phyloP scores from a whole-genome alignment of 2,797 vertebrate genomes.

The Eulemur coronatus region DNA sequence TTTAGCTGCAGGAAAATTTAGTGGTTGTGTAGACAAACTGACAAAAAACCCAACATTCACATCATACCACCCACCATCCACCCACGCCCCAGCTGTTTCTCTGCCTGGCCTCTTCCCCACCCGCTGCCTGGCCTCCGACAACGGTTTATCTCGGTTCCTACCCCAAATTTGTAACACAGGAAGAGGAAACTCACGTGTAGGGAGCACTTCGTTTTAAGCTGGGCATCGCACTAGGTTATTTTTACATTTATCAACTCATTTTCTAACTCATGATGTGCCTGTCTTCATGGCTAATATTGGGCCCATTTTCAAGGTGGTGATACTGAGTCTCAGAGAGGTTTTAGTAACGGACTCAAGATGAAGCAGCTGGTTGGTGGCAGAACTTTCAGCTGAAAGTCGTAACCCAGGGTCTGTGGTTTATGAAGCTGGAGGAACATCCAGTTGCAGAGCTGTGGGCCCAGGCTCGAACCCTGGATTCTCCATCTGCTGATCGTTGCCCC shows the following conservation, averaged over 20 bases:
- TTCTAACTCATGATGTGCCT: not conserved
- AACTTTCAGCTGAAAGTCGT: not conserved
- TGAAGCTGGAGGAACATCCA: not conserved
- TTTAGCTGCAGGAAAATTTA: constrained; percentile 31
- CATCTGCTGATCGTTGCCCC: not conserved
- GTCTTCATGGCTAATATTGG: fast-evolving
- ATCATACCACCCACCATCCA: not conserved
- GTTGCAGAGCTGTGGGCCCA: not conserved
- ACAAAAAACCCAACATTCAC: not conserved
- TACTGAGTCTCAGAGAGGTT: not conserved
- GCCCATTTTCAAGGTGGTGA: not conserved
- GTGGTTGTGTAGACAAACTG: constrained; percentile 29
- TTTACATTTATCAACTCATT: not conserved
- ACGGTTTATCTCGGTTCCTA: not conserved
- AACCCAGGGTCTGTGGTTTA: fast-evolving
- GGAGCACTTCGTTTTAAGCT: not conserved
- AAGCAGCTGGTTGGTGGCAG: not conserved
- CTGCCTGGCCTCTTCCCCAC: not conserved
- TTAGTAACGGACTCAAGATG: not conserved
- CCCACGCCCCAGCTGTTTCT: constrained; percentile 52
- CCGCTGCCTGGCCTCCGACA: not conserved
- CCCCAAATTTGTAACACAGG: not conserved
- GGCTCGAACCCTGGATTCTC: not conserved
- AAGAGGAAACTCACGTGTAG: not conserved
- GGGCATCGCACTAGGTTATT: not conserved